Conservation (phyloP, 2,797 vertebrate species). For the Hipposideros larvatus region DNA sequence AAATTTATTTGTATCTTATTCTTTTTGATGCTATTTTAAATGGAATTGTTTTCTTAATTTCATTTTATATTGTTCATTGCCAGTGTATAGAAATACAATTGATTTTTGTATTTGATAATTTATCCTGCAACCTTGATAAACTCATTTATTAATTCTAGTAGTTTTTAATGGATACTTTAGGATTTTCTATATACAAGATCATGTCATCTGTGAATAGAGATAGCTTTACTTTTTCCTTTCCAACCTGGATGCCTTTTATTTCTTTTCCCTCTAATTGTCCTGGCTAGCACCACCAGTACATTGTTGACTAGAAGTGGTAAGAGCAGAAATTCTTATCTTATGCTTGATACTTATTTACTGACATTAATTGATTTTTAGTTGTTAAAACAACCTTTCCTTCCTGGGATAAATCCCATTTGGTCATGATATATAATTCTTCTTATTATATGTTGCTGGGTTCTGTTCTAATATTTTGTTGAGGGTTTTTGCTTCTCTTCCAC, state of each 20-base stretch:
- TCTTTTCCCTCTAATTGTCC: background rate
- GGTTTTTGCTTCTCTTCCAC: background rate
- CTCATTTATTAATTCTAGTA: background rate
- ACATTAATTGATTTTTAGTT: slow-evolving; percentile 15
- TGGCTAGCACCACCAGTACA: background rate
- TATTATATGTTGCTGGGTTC: background rate
- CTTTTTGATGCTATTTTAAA: slow-evolving; percentile 9
- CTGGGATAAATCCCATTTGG: background rate
- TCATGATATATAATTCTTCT: background rate
- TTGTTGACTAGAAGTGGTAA: background rate
- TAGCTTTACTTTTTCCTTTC: background rate
- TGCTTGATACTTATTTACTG: background rate
- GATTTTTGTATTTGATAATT: slow-evolving; percentile 1
- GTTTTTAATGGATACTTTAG: background rate
- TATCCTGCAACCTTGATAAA: background rate
- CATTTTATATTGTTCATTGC: background rate
- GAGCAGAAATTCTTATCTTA: slow-evolving; percentile 2
- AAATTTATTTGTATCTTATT: slow-evolving; percentile 23
- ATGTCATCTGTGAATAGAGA: background rate
- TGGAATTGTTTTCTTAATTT: slow-evolving; percentile 19
- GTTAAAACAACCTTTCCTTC: slow-evolving; percentile 19
- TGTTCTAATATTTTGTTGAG: background rate
- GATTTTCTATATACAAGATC: background rate
- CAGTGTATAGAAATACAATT: background rate
- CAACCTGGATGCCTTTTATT: background rate